phyloP scores from a whole-genome alignment of 2,888 invertebrate species.

The Amphipyra tragopoginis region DNA sequence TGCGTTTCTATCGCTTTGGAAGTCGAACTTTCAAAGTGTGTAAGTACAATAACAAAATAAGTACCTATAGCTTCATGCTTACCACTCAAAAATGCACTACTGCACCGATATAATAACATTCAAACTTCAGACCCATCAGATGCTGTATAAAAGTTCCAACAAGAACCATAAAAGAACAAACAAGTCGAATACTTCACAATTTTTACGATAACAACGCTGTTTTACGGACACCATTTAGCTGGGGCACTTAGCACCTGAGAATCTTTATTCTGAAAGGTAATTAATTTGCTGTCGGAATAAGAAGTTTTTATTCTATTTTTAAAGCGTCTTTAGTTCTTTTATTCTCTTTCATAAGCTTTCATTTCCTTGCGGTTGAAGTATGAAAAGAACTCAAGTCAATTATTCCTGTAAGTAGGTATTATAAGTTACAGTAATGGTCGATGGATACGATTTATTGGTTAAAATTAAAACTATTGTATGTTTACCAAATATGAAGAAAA shows the following conservation, averaged over 20 bases:
- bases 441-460: too few relatives aligned
- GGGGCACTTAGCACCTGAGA: constrained; percentile 47
- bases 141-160: constrained; percentile 15
- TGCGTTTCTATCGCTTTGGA: too few relatives aligned
- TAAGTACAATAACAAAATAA: too few relatives aligned
- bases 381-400: too few relatives aligned
- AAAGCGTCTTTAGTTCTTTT: not conserved
- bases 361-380: too few relatives aligned
- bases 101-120: not conserved
- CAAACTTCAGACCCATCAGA: not conserved
- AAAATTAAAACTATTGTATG: too few relatives aligned
- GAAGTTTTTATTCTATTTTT: constrained; percentile 24
- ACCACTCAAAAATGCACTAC: not conserved
- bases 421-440: too few relatives aligned
- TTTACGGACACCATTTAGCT: constrained; percentile 35
- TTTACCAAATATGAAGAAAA: too few relatives aligned
- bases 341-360: too few relatives aligned
- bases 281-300: constrained; percentile 24
- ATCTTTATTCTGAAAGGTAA: constrained; percentile 36
- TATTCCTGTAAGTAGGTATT: too few relatives aligned
- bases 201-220: constrained; percentile 40
- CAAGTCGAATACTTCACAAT: constrained; percentile 36
- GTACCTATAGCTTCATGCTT: too few relatives aligned
- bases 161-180: constrained; percentile 44
- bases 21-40: too few relatives aligned